A percentile compares a stretch with the other conserved stretches of the same genome.
Conservation (phyloP, 2,797 vertebrate species). For the Ammospiza maritima region DNA sequence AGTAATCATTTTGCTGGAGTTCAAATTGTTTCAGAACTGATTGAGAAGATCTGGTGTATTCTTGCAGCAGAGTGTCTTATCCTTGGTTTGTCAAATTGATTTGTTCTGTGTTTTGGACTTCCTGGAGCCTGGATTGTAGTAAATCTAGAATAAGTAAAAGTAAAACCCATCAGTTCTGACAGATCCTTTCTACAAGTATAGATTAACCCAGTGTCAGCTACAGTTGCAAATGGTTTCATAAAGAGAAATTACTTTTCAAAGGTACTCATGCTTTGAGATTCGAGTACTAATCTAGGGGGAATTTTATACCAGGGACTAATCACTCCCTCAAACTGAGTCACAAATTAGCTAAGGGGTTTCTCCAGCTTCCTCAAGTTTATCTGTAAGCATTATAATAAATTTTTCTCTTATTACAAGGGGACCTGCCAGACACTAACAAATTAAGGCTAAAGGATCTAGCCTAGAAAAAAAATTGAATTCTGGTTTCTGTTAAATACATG, state of each 20-base stretch:
- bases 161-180: background rate
- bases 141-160: background rate
- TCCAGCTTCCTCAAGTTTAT: background rate
- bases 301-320: background rate
- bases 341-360: background rate
- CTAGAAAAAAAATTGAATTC: background rate
- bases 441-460: background rate
- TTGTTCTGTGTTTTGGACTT: background rate
- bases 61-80: background rate
- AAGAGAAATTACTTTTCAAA: background rate
- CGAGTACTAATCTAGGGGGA: background rate
- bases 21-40: background rate
- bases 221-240: background rate
- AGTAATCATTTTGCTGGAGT: background rate
- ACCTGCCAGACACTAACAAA: background rate
- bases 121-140: background rate
- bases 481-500: background rate
- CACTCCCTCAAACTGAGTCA: background rate
- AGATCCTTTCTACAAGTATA: background rate
- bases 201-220: background rate
- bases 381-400: background rate
- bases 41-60: background rate
- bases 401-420: background rate
- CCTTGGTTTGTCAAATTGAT: background rate
- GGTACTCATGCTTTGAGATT: slow-evolving; percentile 2